Conservation (phyloP, 2,888 invertebrate genomes). For the Seira musarum region DNA sequence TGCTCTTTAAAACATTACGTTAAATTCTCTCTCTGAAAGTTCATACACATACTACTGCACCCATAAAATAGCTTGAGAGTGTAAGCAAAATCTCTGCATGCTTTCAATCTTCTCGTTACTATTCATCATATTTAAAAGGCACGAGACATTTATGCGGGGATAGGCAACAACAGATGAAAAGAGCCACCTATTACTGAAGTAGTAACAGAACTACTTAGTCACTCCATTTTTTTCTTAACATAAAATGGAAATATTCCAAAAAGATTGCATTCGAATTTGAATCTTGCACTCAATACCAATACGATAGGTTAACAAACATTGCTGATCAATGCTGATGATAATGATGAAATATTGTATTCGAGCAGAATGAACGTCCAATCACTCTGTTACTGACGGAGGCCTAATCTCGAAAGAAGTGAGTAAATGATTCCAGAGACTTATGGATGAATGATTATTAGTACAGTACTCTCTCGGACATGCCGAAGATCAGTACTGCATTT, state of each 20-base stretch:
- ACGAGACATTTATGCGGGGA: conserved; percentile 13
- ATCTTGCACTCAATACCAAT: conserved; percentile 18
- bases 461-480: conserved; percentile 42
- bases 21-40: conserved; percentile 20
- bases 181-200: background rate
- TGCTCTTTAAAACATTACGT: conserved; percentile 10
- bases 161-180: conserved; percentile 3
- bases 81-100: conserved; percentile 3
- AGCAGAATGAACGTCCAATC: too few relatives aligned
- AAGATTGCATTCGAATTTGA: background rate
- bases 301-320: conserved; percentile 12
- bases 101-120: conserved; percentile 11
- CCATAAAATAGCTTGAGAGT: conserved; percentile 9
- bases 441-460: conserved; percentile 66
- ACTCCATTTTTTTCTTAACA: background rate
- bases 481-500: conserved; percentile 41
- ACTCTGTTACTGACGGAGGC: background rate
- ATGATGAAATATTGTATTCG: conserved; percentile 6
- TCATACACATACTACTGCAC: conserved; percentile 5
- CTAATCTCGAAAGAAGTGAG: background rate
- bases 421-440: conserved; percentile 62
- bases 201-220: background rate
- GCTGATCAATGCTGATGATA: conserved; percentile 20
- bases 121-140: conserved; percentile 22
- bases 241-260: conserved; percentile 56